Evolutionary conservation across 2,888 invertebrate genomes (phyloP), one percentile per base, ranked within the genome.

Genomic region (Criorhina ranunculi): DNA sequence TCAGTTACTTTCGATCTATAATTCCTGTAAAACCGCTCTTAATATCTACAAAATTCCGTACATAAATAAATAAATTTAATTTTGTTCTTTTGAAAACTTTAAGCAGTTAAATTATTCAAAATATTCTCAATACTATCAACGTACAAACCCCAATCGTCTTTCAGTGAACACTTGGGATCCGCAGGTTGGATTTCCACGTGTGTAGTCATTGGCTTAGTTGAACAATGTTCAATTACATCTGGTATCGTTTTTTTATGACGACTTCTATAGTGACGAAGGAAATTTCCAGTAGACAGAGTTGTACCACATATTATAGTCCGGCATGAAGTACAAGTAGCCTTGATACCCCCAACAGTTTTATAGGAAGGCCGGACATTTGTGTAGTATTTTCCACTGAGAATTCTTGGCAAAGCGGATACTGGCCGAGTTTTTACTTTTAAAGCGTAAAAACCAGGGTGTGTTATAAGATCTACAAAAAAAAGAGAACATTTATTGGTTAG

Each of bases 291-390:
- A 1, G 90, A 91, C 46, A 89, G 90, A 17, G 90, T 89, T 24
- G 90, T 91, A 6, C 90, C 90, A 11, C 90, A 91, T 49, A 91
- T 90, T 2, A 88, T 87, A 8, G 89, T 89, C 35, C 86, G 88
- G 67, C 90, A 91, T 11, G 88, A 88, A 2, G 89, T 91, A 75
- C 90, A 90, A n/a, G 90, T 91, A 5, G 90, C 90, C 72, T 91
- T 90, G 59, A 90, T 90, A 37, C 89, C 91, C 8, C 91, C 90
- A 0, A 88, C 85, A 4, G 90, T 90, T 87, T 90, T 90, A 42
- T 88, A 88, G 57, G 90, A 90, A 2, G 90, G 90, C 57, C 90
- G 89, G 55, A 91, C 90, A 73, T 90, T 89, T 75, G 88, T 90
- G 77, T 90, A 90, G 82, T 89, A 91, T 87, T 88, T 90, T 66